phyloP scores from a whole-genome alignment of 2,113 vertebrate genomes.

The Silurus asotus region DNA sequence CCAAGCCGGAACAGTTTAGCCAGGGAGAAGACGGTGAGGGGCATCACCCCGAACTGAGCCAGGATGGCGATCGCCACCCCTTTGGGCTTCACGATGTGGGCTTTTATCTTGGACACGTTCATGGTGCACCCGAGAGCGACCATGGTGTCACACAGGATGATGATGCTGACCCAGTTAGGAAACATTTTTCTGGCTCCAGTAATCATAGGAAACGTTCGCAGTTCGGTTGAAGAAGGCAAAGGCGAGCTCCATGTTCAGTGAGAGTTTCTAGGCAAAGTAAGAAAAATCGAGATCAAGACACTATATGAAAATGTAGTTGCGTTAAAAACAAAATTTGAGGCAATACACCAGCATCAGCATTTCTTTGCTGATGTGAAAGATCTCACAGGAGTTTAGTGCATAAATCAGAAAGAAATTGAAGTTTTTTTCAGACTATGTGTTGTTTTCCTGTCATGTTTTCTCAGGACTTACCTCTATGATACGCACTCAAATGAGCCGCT shows the following conservation, averaged over 20 bases:
- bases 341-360: background rate
- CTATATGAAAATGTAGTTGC: background rate
- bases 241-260: background rate
- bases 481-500: background rate
- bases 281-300: background rate
- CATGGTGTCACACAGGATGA: constrained; percentile 66
- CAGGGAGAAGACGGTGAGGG: constrained; percentile 76
- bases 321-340: background rate
- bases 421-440: background rate
- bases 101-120: constrained; percentile 79
- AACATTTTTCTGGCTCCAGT: background rate
- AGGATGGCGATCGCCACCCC: constrained; percentile 71
- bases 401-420: background rate
- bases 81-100: constrained; percentile 77
- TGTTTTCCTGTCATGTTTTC: background rate
- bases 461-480: background rate
- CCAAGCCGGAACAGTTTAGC: constrained; percentile 72
- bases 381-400: background rate
- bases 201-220: background rate
- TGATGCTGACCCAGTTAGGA: constrained; percentile 53
- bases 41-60: constrained; percentile 83
- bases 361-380: background rate
- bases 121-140: constrained; percentile 80
- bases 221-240: background rate
- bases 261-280: background rate